Percentiles rank a stretch among this genome's conserved stretches.
phyloP scores from a whole-genome alignment of 2,888 invertebrate genomes.

The Trypoxylon attenuatum region DNA sequence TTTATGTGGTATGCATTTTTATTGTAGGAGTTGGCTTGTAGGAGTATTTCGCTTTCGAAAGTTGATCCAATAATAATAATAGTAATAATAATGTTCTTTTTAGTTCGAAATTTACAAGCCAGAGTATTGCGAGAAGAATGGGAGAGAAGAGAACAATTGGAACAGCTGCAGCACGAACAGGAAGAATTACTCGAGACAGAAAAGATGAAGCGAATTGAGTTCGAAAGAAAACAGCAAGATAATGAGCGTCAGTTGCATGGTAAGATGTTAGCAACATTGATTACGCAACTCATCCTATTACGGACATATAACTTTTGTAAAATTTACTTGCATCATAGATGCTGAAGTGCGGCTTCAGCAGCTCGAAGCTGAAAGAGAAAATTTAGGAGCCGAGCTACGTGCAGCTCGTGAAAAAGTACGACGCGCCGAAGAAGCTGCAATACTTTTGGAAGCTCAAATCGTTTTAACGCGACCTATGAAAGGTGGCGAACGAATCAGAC shows the following conservation, averaged over 20 bases:
- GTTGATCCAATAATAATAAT: neutral
- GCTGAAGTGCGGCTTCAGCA: conserved; percentile 82
- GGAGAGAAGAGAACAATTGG: conserved; percentile 88
- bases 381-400: conserved; percentile 82
- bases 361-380: conserved; percentile 82
- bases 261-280: conserved; percentile 58
- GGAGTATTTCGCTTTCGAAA: too few species aligned
- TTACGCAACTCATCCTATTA: too few species aligned
- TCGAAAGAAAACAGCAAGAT: conserved; percentile 83
- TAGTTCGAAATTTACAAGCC: conserved; percentile 81
- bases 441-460: conserved; percentile 78
- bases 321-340: conserved; percentile 22
- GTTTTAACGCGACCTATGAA: conserved; percentile 77
- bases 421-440: conserved; percentile 80
- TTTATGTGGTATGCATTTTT: too few species aligned
- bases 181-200: conserved; percentile 83
- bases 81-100: too few species aligned
- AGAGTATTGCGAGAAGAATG: conserved; percentile 88
- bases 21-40: too few species aligned
- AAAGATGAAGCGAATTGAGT: conserved; percentile 83
- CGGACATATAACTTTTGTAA: too few species aligned
- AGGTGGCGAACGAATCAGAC: conserved; percentile 79
- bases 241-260: conserved; percentile 84
- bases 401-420: conserved; percentile 82
- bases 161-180: conserved; percentile 87